Evolutionary conservation across 1,140 invertebrate genomes (phyloP), one percentile per base, ranked within the genome.

Genomic region (Melanaphis sacchari): DNA sequence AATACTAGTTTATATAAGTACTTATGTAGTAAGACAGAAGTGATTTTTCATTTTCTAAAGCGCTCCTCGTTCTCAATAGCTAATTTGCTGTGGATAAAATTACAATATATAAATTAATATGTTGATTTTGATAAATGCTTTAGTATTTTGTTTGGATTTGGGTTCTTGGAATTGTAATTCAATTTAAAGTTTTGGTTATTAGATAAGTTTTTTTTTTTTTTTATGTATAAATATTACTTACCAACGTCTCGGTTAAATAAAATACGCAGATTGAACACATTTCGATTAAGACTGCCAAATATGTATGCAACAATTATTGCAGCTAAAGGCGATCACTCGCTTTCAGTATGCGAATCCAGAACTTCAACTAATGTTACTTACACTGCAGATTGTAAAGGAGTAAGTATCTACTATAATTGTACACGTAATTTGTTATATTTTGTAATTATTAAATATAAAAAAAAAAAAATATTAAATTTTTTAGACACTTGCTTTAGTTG

Each of bases 281-380:
- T 89, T 38, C 87, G 87, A 54, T 54, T 89, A 26, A 54, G 87
- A 89, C n/a, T 89, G 46, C 87, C 87, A 21, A 52, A 89, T 40
- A 89, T 89, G 87, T 89, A 52, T 11, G n/a, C 87, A 54, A 52
- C 38, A 89, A 89, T 89, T 38, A 52, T 89, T 38, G 87, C 87
- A 40, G 11, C 87, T 31, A 36, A 89, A 89, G n/a, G n/a, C 8
- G n/a, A 52, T 21, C 36, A 89, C 6, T 52, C 31, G 9, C 18
- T 87, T 38, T 15, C 87, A 40, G 87, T 89, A 40, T 89, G 87
- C 22, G 49, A 89, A 54, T 54, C 49, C 2, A 89, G 11, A 24
- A 26, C 21, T 38, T 26, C n/a, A 21, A 36, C 46, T 38, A 89
- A 89, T 26, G 21, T 54, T 8, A 54, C 87, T 38, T 52, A 76